These are phyloP conservation scores for Haemorhous mexicanus DNA, from an alignment of 2,113 vertebrate species.

Conservation along the genomic window DNA sequence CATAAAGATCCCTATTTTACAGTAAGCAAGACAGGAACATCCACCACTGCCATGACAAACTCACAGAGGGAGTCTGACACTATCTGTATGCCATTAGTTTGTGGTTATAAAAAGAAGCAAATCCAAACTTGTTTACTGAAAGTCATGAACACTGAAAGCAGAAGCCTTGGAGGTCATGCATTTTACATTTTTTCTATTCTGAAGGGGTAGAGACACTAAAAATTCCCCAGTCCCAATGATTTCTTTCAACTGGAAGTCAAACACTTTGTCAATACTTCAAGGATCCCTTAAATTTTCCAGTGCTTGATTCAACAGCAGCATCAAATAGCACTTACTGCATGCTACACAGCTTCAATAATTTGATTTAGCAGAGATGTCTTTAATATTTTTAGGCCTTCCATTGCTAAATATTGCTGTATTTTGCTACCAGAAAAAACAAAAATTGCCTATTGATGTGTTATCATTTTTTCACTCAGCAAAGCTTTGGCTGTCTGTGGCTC, in stretches of 20 bases:
- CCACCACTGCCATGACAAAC: background rate
- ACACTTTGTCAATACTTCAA: background rate
- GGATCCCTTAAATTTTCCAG: background rate
- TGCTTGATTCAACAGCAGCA: background rate
- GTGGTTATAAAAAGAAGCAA: constrained; percentile 9
- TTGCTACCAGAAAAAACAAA: background rate
- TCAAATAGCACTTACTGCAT: background rate
- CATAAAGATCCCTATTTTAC: background rate
- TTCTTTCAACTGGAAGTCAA: constrained; percentile 6
- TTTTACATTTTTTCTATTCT: background rate
- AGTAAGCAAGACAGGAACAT: background rate
- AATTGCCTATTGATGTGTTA: background rate
- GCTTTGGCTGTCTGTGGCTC: background rate
- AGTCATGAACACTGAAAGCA: background rate
- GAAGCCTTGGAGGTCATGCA: background rate
- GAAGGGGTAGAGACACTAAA: background rate
- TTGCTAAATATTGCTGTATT: background rate
- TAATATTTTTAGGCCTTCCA: background rate
- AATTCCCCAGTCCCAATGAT: background rate
- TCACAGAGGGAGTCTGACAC: background rate
- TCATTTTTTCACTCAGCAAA: background rate
- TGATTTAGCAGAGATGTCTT: background rate
- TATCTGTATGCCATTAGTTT: background rate
- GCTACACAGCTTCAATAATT: background rate
- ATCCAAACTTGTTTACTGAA: constrained; percentile 2